phyloP scores from a whole-genome alignment of 2,888 invertebrate species.

The Yponomeuta cagnagella region DNA sequence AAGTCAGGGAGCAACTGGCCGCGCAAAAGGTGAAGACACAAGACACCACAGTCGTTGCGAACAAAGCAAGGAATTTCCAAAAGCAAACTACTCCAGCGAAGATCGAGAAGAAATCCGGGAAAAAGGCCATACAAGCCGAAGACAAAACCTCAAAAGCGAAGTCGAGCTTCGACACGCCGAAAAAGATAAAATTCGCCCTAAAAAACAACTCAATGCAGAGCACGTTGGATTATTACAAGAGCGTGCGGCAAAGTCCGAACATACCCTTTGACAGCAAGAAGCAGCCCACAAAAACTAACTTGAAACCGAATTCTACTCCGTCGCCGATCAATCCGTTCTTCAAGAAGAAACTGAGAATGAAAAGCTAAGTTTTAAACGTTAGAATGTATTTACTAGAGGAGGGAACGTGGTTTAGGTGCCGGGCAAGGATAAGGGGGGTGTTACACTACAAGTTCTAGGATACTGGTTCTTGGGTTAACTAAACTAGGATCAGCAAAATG shows the following conservation, averaged over 20 bases:
- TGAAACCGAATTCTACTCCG: conserved; percentile 80
- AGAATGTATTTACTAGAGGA: neutral
- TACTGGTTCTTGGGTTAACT: neutral
- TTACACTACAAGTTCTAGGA: neutral
- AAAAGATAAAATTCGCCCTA: conserved; percentile 84
- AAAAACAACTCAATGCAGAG: conserved; percentile 83
- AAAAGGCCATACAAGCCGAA: neutral
- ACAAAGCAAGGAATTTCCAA: conserved; percentile 45
- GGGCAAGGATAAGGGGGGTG: neutral
- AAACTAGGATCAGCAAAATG: too few relatives aligned
- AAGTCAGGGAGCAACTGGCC: conserved; percentile 16
- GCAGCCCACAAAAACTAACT: conserved; percentile 81
- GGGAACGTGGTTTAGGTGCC: neutral
- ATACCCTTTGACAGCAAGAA: conserved; percentile 84
- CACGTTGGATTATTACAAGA: conserved; percentile 82
- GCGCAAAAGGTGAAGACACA: conserved; percentile 14
- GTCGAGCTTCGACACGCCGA: conserved; percentile 44
- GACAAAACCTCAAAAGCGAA: conserved; percentile 28
- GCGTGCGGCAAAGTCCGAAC: conserved; percentile 81
- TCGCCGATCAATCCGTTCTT: conserved; percentile 88
- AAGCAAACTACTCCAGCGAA: conserved; percentile 30
- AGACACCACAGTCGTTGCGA: conserved; percentile 17
- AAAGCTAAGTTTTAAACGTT: conserved; percentile 11
- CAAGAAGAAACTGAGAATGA: conserved; percentile 63
- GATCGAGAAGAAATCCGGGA: conserved; percentile 10